These are phyloP conservation scores for Actinia tenebrosa DNA, from an alignment of 64 coral and sea anemone genomes.

Conservation along the genomic window DNA sequence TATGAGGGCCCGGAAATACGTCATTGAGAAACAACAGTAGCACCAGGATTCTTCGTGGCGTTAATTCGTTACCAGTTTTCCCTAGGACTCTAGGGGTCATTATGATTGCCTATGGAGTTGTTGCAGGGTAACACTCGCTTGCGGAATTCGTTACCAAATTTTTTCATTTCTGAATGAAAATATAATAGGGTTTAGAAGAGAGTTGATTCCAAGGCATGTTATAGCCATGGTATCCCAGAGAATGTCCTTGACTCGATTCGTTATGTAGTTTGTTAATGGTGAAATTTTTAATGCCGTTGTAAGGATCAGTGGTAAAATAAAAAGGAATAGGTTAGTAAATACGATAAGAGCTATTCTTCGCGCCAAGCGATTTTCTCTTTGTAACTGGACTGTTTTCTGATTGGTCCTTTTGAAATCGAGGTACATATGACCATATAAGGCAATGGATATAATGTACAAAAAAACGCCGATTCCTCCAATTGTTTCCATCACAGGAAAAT, in stretches of 20 bases:
- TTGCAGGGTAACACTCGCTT: background rate
- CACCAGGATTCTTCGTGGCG: no score
- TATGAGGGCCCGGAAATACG: no score
- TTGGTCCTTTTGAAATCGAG: background rate
- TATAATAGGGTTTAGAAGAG: background rate
- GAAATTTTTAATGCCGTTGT: background rate
- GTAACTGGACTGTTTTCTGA: background rate
- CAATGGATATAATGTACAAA: background rate
- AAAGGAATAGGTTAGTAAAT: background rate
- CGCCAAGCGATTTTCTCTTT: background rate
- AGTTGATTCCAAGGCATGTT: background rate
- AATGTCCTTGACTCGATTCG: background rate
- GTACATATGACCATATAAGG: conserved; percentile 10
- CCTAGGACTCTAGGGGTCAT: background rate
- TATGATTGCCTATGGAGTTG: background rate
- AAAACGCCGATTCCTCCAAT: background rate
- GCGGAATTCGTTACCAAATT: background rate
- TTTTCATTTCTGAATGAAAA: background rate
- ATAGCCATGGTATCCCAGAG: background rate
- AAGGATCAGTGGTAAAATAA: background rate
- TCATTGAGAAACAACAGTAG: no score
- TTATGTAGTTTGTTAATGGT: background rate
- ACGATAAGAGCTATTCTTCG: background rate
- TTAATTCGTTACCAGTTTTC: background rate
- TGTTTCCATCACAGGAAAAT: background rate